A percentile compares a stretch with the other conserved stretches of the same genome.
Evolutionary conservation across 2,113 vertebrate species (phyloP).

Genomic region (Scartelaos histophorus): DNA sequence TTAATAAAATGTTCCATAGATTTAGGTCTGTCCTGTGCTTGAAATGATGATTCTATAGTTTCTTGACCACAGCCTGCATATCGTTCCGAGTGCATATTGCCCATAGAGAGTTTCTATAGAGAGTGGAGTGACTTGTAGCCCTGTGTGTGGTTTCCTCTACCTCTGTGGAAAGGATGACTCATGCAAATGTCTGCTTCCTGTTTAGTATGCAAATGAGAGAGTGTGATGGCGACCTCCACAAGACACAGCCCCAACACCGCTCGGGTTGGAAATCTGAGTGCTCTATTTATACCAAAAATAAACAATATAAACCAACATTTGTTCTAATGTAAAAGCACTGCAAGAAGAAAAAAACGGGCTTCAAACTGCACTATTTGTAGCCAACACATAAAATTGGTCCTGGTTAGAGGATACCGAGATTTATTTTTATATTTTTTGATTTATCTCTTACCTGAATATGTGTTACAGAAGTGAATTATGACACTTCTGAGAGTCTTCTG

Average conservation of each 20-base stretch:
- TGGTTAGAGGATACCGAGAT: too few species aligned
- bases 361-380: not conserved
- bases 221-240: conserved; percentile 46
- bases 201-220: conserved; percentile 66
- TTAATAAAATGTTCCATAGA: too few species aligned
- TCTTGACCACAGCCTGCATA: not conserved
- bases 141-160: conserved; percentile 42
- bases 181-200: conserved; percentile 50
- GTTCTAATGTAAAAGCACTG: not conserved
- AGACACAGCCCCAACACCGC: conserved; percentile 48
- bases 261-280: conserved; percentile 45
- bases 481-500: too few species aligned
- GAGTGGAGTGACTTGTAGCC: not conserved
- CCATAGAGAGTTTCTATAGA: not conserved
- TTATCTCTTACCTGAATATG: too few species aligned
- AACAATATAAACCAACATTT: not conserved
- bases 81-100: not conserved
- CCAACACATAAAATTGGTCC: too few species aligned
- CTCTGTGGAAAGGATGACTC: conserved; percentile 64
- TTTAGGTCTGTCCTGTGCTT: not conserved
- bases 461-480: too few species aligned
- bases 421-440: too few species aligned
- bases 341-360: not conserved
- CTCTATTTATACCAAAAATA: conserved; percentile 31
- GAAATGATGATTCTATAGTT: not conserved